These are phyloP conservation scores for Trialeurodes vaporariorum DNA, from an alignment of 1,140 invertebrate species.

Conservation along the genomic window DNA sequence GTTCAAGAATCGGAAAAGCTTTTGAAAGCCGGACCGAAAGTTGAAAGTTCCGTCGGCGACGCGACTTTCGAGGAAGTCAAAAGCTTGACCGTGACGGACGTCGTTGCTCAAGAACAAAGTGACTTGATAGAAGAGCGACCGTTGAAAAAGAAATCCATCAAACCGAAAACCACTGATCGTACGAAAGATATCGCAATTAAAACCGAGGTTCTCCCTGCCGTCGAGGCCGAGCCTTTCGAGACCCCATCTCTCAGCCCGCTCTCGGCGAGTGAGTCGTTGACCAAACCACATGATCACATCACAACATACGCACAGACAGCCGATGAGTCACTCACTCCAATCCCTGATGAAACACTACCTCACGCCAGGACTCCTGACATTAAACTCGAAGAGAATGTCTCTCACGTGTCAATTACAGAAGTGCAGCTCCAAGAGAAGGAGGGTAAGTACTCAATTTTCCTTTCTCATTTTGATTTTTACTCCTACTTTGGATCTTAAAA, in stretches of 20 bases:
- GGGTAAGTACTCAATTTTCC: constrained; percentile 19
- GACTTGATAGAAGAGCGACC: constrained; percentile 27
- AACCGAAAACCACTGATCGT: constrained; percentile 20
- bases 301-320: constrained; percentile 18
- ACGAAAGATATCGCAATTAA: constrained; percentile 22
- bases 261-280: constrained; percentile 24
- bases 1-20: constrained; percentile 31
- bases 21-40: constrained; percentile 28
- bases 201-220: constrained; percentile 19
- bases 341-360: constrained; percentile 10
- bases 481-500: no score
- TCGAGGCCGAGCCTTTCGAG: constrained; percentile 28
- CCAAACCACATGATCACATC: constrained; percentile 26
- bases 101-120: constrained; percentile 34
- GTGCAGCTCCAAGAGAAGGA: constrained; percentile 25
- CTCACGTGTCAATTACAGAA: constrained; percentile 24
- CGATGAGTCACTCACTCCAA: constrained; percentile 17
- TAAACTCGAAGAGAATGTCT: constrained; percentile 19
- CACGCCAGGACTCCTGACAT: constrained; percentile 16
- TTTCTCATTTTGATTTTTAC: no score
- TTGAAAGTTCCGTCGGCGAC: constrained; percentile 30
- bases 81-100: constrained; percentile 38
- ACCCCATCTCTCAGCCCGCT: constrained; percentile 13
- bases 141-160: constrained; percentile 19
- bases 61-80: constrained; percentile 35